Percentiles rank a stretch among this genome's conserved stretches.
Evolutionary conservation across 2,888 invertebrate genomes (phyloP).

Genomic region (Enoplolaimus lenunculus): DNA sequence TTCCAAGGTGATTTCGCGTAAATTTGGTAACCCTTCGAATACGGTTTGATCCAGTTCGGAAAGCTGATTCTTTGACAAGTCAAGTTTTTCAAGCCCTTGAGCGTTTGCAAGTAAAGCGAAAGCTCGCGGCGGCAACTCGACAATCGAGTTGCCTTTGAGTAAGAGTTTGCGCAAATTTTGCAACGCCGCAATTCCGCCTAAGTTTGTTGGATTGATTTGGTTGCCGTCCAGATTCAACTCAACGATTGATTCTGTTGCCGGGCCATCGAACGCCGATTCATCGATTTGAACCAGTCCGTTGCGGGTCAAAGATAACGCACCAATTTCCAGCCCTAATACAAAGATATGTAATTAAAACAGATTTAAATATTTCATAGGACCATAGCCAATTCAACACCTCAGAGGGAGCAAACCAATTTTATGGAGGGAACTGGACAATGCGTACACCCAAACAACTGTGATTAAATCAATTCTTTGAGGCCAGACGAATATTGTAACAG

Average conservation of each 20-base stretch:
- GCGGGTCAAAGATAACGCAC: constrained; percentile 29
- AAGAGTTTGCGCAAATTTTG: constrained; percentile 25
- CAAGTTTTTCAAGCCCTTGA: constrained; percentile 27
- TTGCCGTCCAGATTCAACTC: constrained; percentile 33
- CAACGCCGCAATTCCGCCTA: constrained; percentile 19
- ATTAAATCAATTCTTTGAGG: too few species aligned
- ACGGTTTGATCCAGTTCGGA: not conserved
- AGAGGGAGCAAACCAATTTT: too few species aligned
- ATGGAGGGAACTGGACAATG: too few species aligned
- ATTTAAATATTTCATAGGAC: too few species aligned
- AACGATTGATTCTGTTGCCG: constrained; percentile 23
- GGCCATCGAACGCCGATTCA: constrained; percentile 28
- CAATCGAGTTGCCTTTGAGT: constrained; percentile 30
- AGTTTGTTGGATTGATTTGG: constrained; percentile 23
- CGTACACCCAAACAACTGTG: too few species aligned
- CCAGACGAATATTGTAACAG: too few species aligned
- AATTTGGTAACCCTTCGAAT: constrained; percentile 27
- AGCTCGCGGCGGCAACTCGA: constrained; percentile 28
- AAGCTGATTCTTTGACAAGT: constrained; percentile 24
- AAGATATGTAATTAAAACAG: too few species aligned
- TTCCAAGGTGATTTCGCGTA: constrained; percentile 32
- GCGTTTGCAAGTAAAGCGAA: constrained; percentile 31
- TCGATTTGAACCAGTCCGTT: constrained; percentile 31
- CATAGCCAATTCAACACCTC: too few species aligned
- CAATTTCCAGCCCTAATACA: not conserved